Evolutionary conservation across 2,113 vertebrate genomes (phyloP), one percentile per base, ranked within the genome.

Genomic region (Xiphophorus maculatus): DNA sequence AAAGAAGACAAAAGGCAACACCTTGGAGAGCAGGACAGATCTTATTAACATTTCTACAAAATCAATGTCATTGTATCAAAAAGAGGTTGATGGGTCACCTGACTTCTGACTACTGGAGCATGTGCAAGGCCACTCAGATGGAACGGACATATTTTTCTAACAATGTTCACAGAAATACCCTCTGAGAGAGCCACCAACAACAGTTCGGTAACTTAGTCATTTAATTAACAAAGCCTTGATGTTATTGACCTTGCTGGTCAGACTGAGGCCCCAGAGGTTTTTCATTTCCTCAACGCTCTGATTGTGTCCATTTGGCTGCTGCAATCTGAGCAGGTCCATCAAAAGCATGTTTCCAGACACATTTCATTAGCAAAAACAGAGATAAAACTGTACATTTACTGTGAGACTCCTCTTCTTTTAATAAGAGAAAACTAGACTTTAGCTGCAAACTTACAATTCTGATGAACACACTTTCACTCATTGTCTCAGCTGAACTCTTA

Each of bases 181-280:
- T 77, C 30, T 66, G 68, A 29, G 67, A 25, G 48, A 75, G 44
- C 69, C 0, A 0, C 28, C 63, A 72, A 69, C 32, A 74, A 62
- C 25, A 62, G 61, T n/a, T 42, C 54, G 32, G 61, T 65, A 54
- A 86, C 89, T 81, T 62, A 51, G 11, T 79, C 15, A 77, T 87
- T 86, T 74, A 80, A 89, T 87, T 87, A 88, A 84, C 63, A 33
- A 77, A 77, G 76, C 80, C 73, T 73, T 84, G 76, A 84, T 84
- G 61, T 84, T 44, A 79, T 84, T 90, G 89, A 86, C 85, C 79
- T 79, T 65, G 64, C 73, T 72, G 63, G 74, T 77, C 75, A 42
- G 25, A 71, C 67, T 73, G 66, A 75, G 75, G 54, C 73, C 32
- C 69, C 71, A 78, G 73, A 78, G 78, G 72, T 77, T 84, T 88